These are phyloP conservation scores for Conus canariensis DNA, from an alignment of 2,888 invertebrate species.

Conservation along the genomic window DNA sequence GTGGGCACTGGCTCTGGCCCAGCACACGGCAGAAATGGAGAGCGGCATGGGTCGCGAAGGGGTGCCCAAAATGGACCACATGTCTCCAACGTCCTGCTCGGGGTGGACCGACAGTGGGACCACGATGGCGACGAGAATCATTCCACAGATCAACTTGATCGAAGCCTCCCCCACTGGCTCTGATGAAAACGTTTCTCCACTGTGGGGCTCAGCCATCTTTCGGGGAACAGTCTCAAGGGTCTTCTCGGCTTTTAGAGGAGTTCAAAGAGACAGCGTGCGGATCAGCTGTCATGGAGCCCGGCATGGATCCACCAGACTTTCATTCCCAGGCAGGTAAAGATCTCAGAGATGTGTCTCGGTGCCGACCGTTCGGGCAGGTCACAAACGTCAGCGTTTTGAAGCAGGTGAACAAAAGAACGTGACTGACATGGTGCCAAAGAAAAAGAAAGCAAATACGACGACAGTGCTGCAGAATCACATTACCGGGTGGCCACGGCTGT, in stretches of 20 bases:
- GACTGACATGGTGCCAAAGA: constrained; percentile 4
- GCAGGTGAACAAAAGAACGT: background rate
- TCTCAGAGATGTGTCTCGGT: background rate
- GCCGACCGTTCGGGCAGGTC: background rate
- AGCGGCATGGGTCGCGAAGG: constrained; percentile 35
- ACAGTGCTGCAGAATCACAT: background rate
- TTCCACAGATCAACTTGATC: constrained; percentile 25
- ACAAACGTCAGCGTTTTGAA: constrained; percentile 13
- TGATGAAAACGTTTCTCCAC: background rate
- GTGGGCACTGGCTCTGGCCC: constrained; percentile 62
- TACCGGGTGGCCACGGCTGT: too few relatives aligned
- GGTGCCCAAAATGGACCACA: background rate
- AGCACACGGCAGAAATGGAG: constrained; percentile 53
- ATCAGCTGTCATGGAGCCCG: background rate
- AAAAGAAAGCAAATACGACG: background rate
- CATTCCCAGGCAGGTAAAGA: background rate
- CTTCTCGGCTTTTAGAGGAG: background rate
- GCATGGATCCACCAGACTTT: background rate
- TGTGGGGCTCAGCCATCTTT: background rate
- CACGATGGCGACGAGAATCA: background rate
- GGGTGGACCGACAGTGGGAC: background rate
- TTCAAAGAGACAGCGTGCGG: background rate
- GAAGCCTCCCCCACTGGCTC: constrained; percentile 21
- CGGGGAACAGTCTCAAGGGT: background rate
- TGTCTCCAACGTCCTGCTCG: background rate